These are phyloP conservation scores for Lasiommata megera DNA, from an alignment of 2,888 invertebrate species.

Conservation along the genomic window DNA sequence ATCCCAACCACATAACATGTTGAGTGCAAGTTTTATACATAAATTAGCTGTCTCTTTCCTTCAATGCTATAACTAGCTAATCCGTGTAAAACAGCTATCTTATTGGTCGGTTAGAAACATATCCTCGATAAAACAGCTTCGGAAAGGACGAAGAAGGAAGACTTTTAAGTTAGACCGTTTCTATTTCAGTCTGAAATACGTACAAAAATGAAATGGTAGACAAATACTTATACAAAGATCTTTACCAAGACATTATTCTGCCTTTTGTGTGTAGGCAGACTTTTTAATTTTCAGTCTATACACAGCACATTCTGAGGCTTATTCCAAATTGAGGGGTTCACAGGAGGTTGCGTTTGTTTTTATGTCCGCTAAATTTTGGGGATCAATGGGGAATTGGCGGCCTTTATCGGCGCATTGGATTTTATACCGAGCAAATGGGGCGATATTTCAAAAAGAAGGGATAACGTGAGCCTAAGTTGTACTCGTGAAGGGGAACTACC, in stretches of 20 bases:
- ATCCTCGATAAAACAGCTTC: too few species aligned
- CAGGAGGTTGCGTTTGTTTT: slow-evolving; percentile 61
- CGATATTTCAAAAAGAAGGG: slow-evolving; percentile 27
- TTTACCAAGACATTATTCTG: not conserved
- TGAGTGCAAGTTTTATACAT: too few species aligned
- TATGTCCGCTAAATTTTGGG: slow-evolving; percentile 68
- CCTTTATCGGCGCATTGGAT: slow-evolving; percentile 55
- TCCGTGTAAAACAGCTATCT: too few species aligned
- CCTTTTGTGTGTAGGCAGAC: slow-evolving; percentile 17
- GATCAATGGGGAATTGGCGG: slow-evolving; percentile 69
- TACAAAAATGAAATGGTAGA: too few species aligned
- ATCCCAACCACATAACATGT: too few species aligned
- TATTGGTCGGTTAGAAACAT: too few species aligned
- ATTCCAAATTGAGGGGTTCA: slow-evolving; percentile 59
- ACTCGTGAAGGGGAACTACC: slow-evolving; percentile 7
- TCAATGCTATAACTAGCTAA: too few species aligned
- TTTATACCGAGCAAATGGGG: slow-evolving; percentile 51
- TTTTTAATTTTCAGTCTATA: slow-evolving; percentile 44
- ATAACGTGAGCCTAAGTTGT: slow-evolving; percentile 1
- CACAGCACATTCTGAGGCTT: slow-evolving; percentile 57
- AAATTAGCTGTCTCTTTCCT: too few species aligned
- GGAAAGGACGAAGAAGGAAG: too few species aligned
- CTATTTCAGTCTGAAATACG: too few species aligned
- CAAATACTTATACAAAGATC: too few species aligned
- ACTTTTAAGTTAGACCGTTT: too few species aligned